phyloP scores from a whole-genome alignment of 2,888 invertebrate species.

The Rotaria magnacalcarata region DNA sequence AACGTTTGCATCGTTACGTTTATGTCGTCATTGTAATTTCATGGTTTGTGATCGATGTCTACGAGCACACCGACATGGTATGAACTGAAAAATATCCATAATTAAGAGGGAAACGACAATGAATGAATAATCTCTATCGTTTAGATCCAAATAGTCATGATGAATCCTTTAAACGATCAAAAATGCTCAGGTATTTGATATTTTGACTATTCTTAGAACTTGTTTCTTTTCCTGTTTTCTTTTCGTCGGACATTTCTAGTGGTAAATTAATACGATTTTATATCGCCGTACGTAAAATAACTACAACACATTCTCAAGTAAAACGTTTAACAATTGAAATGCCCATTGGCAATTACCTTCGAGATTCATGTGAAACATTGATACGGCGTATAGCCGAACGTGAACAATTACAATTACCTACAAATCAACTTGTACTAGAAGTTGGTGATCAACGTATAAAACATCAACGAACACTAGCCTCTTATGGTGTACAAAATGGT shows the following conservation, averaged over 20 bases:
- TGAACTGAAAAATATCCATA: neutral
- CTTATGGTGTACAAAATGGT: conserved; percentile 23
- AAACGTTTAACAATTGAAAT: conserved; percentile 22
- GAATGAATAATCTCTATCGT: neutral
- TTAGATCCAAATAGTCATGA: neutral
- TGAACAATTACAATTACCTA: neutral
- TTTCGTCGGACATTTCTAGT: neutral
- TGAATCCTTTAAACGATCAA: neutral
- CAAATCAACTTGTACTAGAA: neutral
- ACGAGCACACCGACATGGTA: conserved; percentile 5
- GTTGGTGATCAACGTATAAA: neutral
- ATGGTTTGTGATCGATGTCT: conserved; percentile 8
- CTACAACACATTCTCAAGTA: neutral
- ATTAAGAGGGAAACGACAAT: no score
- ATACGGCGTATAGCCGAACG: neutral
- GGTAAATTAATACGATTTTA: neutral
- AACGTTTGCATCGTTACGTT: neutral
- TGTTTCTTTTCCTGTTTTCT: neutral
- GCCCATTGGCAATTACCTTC: neutral
- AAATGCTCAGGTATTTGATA: neutral
- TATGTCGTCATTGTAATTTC: conserved; percentile 29
- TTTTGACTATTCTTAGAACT: neutral
- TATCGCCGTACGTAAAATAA: conserved; percentile 9
- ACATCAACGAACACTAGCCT: conserved; percentile 23
- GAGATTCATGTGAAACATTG: neutral